These are phyloP conservation scores for Phyllotis vaccarum DNA, from an alignment of 2,797 vertebrate genomes.

Conservation along the genomic window DNA sequence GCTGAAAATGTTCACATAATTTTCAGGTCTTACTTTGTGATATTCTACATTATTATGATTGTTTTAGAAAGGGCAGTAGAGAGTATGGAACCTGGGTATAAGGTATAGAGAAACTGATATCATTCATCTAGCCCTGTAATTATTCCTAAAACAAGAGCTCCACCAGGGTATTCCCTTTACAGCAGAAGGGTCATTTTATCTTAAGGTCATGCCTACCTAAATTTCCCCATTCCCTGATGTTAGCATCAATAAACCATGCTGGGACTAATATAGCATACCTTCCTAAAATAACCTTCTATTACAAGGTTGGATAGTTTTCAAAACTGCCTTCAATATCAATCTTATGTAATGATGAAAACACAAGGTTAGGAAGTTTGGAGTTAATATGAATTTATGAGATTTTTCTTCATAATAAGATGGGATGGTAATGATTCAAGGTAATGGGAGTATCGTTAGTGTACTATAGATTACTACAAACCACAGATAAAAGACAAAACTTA, in stretches of 20 bases:
- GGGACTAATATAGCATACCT: conserved; percentile 76
- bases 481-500: conserved; percentile 51
- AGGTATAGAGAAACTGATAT: conserved; percentile 26
- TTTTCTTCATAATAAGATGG: conserved; percentile 67
- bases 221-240: conserved; percentile 71
- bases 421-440: conserved; percentile 65
- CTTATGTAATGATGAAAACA: conserved; percentile 81
- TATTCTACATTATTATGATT: conserved; percentile 51
- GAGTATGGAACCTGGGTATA: conserved; percentile 32
- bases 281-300: conserved; percentile 84
- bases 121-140: conserved; percentile 67
- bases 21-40: neutral
- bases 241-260: conserved; percentile 82
- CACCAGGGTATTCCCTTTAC: conserved; percentile 57
- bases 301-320: conserved; percentile 82
- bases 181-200: conserved; percentile 74
- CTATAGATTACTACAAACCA: conserved; percentile 63
- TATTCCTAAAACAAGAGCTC: conserved; percentile 60
- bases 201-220: conserved; percentile 78
- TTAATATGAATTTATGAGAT: conserved; percentile 69
- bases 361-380: conserved; percentile 76
- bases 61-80: conserved; percentile 44
- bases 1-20: conserved; percentile 54
- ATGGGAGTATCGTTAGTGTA: conserved; percentile 47
- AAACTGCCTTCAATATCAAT: conserved; percentile 79